phyloP scores from a whole-genome alignment of 2,797 vertebrate species.

The Rallus crepitans region DNA sequence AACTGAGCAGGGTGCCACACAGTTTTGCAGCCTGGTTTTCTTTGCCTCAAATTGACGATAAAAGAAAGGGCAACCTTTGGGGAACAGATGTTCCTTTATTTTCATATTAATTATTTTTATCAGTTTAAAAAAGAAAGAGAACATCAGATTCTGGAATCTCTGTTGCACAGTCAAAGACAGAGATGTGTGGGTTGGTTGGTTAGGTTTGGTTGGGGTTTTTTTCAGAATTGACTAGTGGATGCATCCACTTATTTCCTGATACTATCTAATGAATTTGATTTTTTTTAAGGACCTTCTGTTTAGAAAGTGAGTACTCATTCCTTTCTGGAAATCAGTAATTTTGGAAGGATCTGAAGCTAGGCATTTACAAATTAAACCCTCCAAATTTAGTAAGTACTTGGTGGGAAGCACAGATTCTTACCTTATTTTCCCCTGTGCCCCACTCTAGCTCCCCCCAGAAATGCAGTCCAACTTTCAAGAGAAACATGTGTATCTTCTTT shows the following conservation, averaged over 20 bases:
- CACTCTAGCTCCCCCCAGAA: background rate
- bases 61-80: constrained; percentile 62
- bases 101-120: background rate
- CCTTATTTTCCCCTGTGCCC: background rate
- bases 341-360: background rate
- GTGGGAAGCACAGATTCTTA: background rate
- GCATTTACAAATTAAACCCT: background rate
- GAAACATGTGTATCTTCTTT: background rate
- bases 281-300: background rate
- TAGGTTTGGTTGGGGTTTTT: background rate
- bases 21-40: constrained; percentile 56
- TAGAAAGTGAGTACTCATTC: background rate
- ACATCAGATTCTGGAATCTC: background rate
- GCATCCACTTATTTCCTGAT: background rate
- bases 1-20: constrained; percentile 33
- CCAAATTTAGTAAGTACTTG: background rate
- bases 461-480: background rate
- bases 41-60: constrained; percentile 38
- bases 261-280: background rate
- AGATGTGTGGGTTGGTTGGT: background rate
- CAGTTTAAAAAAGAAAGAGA: background rate
- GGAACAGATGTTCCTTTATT: constrained; percentile 14
- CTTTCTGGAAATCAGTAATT: background rate
- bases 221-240: background rate
- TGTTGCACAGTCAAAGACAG: background rate